Base-by-base conservation (phyloP, 2,113 vertebrate genomes). In the Sylvietta virens region DNA sequence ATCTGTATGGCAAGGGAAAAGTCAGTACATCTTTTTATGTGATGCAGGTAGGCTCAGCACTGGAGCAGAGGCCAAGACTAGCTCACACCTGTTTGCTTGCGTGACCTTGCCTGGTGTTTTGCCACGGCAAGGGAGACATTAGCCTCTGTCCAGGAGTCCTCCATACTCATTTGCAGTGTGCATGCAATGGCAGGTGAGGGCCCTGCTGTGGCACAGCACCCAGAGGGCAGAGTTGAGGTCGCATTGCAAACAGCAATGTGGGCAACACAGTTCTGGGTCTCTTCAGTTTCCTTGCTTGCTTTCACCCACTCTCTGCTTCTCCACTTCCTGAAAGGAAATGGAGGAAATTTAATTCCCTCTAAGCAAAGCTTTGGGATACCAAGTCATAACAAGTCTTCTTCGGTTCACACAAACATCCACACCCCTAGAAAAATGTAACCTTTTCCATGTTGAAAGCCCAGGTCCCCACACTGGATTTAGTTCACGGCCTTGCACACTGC, bases 121-220 rank as follows among this genome's bases (percentile, higher is more conserved):
- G 51, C 11, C 40, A 15, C 24, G 13, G 31, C 53, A 19, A 58
- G 22, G 15, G 26, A 53, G n/a, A 39, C 0, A 3, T 33, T 39
- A 40, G 57, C 17, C 42, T 85, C 47, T 65, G 28, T 16, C 50
- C 33, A 6, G 39, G 37, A 57, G 40, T 17, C 21, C 31, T 93
- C 24, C 7, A 2, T 42, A 23, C 28, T 20, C 3, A 0, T 53
- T 74, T 78, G 51, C 61, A 48, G 24, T 3, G 4, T 9, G 7
- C 5, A 42, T 44, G 45, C 26, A 7, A 1, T 7, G 51, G 50
- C 3, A 6, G 57, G 26, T 30, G 42, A 78, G 60, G 11, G 51
- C 35, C 27, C 28, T 45, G 51, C n/a, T 15, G 15, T 27, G 69
- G 53, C 47, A 50, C 84, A 35, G 40, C 0, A 1, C 78, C 30